phyloP scores from a whole-genome alignment of 2,113 vertebrate genomes.

The Syngnathus typhle region DNA sequence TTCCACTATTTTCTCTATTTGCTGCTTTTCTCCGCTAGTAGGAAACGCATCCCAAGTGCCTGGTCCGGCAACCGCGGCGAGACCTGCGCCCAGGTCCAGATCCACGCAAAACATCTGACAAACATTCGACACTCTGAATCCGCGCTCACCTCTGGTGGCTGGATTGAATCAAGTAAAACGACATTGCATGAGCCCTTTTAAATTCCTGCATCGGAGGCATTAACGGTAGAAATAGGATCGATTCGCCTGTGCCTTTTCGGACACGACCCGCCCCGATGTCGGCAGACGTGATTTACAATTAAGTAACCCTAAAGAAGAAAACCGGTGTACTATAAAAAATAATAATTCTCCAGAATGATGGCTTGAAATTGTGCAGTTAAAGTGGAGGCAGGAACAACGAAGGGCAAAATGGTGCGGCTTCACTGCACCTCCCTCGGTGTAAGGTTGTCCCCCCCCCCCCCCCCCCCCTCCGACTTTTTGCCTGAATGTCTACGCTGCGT shows the following conservation, averaged over 20 bases:
- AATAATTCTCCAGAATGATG: neutral
- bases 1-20: constrained; percentile 6
- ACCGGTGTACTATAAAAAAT: too few species aligned
- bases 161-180: neutral
- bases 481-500: constrained; percentile 57
- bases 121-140: too few species aligned
- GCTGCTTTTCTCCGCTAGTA: constrained; percentile 29
- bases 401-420: neutral
- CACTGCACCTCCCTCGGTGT: constrained; percentile 13
- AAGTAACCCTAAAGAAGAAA: too few species aligned
- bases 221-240: neutral
- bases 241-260: neutral
- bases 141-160: neutral
- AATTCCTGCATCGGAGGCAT: neutral
- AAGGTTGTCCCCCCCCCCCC: constrained; percentile 39
- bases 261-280: neutral
- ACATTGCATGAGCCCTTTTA: neutral
- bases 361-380: neutral
- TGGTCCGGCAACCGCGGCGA: constrained; percentile 47
- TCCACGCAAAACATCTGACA: constrained; percentile 21
- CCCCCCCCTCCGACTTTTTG: constrained; percentile 12
- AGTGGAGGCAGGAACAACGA: neutral
- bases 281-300: neutral
- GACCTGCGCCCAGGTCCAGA: constrained; percentile 35
- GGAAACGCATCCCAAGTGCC: constrained; percentile 59